Evolutionary conservation across 2,888 invertebrate species (phyloP), one percentile per base, ranked within the genome.

Genomic region (Entomobrya proxima): DNA sequence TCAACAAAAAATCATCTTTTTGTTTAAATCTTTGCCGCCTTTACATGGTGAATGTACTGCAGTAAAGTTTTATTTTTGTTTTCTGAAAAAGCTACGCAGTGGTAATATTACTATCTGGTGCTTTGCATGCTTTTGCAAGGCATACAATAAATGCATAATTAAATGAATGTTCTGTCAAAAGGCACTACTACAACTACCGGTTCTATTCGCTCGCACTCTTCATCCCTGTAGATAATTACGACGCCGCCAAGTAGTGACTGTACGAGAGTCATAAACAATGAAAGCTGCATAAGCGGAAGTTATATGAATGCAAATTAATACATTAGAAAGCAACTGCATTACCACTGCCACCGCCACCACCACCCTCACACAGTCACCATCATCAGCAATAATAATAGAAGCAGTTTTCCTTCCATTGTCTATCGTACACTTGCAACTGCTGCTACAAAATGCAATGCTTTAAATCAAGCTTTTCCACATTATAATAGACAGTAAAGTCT

Each of bases 221-320:
- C 61, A 30, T 15, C 13, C 47, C 15, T 30, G 47, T 40, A 55
- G 35, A 52, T 75, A 75, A 67, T 67, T 75, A 77, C 47, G 44
- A 15, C 37, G 44, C 18, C 13, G 27, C 27, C 15, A 35, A 35
- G 47, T 15, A 74, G 15, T 5, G 2, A 61, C 30, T 61, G 27
- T 27, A 27, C 21, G 50, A 55, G 18, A 32, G 9, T 35, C n/a
- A n/a, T 27, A 58, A 18, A 35, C 18, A 21, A 30, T 30, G 40
- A 32, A 47, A 32, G 64, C 21, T 64, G 21, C 79, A 30, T 69
- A 24, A 55, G 44, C 52, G 72, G 58, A 80, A 72, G 72, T 61
- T 69, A 64, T 75, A 61, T 75, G 50, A 82, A 82, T 82, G 82
- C 50, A 75, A 75, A 82, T 82, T 74, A 75, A 50, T 82, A 61